A percentile compares a stretch with the other conserved stretches of the same genome.
Evolutionary conservation across 1,140 invertebrate genomes (phyloP).

Genomic region (Epicauta chinensis): DNA sequence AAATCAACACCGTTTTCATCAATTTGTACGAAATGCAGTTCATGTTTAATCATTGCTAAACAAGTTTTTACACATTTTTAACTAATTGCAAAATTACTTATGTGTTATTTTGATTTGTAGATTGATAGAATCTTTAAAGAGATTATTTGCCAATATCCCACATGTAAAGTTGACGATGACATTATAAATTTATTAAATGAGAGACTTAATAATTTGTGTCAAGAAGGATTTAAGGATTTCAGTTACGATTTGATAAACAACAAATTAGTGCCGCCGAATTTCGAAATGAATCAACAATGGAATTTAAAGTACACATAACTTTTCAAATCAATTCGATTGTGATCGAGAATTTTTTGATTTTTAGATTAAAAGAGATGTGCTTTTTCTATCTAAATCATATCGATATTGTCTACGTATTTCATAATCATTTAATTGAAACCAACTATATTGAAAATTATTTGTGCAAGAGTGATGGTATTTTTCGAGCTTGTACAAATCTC

Average conservation of each 20-base stretch:
- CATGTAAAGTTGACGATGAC: constrained; percentile 5
- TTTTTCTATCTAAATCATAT: constrained; percentile 20
- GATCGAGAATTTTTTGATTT: constrained; percentile 13
- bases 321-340: too few relatives aligned
- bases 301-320: too few relatives aligned
- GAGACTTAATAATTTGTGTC: constrained; percentile 18
- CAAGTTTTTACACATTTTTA: constrained; percentile 18
- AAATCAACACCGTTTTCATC: constrained; percentile 25
- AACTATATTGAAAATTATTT: constrained; percentile 20
- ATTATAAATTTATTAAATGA: constrained; percentile 8
- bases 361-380: constrained; percentile 27
- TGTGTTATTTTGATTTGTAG: constrained; percentile 11
- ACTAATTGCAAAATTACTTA: neutral
- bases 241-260: constrained; percentile 26
- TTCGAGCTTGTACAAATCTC: constrained; percentile 25
- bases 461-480: constrained; percentile 26
- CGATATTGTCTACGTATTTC: constrained; percentile 15
- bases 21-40: constrained; percentile 28
- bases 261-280: too few relatives aligned
- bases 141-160: constrained; percentile 14
- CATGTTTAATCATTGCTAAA: constrained; percentile 26
- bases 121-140: constrained; percentile 17
- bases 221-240: constrained; percentile 25
- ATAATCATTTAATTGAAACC: constrained; percentile 13
- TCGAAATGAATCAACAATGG: too few relatives aligned